Evolutionary conservation across 2,797 vertebrate genomes (phyloP), one percentile per base, ranked within the genome.

Genomic region (Pangasius larnaudii): DNA sequence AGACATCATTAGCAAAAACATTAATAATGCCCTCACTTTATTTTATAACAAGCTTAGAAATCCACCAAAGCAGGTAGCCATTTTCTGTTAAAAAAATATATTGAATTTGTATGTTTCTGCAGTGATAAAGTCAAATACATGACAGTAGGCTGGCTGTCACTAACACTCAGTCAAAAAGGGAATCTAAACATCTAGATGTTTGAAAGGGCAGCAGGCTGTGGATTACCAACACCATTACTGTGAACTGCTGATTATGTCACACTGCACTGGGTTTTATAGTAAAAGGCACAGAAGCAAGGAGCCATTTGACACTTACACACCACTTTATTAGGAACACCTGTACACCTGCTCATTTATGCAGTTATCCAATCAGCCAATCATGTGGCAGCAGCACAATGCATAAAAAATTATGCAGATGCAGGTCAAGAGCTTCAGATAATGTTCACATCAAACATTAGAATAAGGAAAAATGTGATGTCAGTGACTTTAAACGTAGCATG

Each of bases 161-260:
- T n/a, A 63, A 63, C 58, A 59, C 24, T 69, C 67, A 36, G 33
- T 1, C n/a, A 16, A 69, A 33, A 33, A 39, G 33, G 33, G 33
- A 71, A 19, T 39, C 16, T 71, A 71, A 7, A 36, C 33, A 36
- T 8, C 86, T 90, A 63, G 91, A 85, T 92, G 86, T 92, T 91
- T 92, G 92, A 91, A 39, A 84, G 86, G 1, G 27, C 80, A 84
- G 36, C 36, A 78, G 65, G 58, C 58, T n/a, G 42, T 79, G 56
- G 87, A 86, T 88, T 84, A 56, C 53, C 53, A 56, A 18, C 14
- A 30, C 67, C 19, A 30, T 51, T 56, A 39, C 1, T 75, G n/a
- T 27, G 58, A 59, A 27, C 59, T 63, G 39, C 74, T 85, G 74
- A 85, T n/a, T 14, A 18, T 27, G 42, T 46, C 67, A 71, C 65